Evolutionary conservation across 2,888 invertebrate species (phyloP).

Genomic region (Limnephilus auricula): DNA sequence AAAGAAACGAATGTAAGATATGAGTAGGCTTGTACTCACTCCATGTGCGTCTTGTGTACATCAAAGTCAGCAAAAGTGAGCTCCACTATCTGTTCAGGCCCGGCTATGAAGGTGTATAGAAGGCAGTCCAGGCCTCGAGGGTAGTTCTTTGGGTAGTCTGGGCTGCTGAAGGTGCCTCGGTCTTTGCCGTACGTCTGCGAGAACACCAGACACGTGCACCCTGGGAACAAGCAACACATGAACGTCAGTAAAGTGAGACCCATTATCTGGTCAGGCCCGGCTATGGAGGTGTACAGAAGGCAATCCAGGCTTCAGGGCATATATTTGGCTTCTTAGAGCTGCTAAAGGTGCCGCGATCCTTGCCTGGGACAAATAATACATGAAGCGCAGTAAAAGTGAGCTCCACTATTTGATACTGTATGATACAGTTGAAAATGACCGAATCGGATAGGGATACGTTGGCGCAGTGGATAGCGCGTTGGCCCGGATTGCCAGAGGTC

Average conservation of each 20-base stretch:
- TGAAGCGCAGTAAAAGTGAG: too few relatives aligned
- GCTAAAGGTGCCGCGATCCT: too few relatives aligned
- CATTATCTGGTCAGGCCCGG: too few relatives aligned
- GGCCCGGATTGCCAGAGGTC: too few relatives aligned
- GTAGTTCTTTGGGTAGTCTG: constrained; percentile 89
- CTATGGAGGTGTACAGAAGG: too few relatives aligned
- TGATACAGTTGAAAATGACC: too few relatives aligned
- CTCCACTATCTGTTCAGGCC: constrained; percentile 88
- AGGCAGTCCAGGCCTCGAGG: constrained; percentile 87
- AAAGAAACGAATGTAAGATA: background rate
- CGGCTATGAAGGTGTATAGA: constrained; percentile 89
- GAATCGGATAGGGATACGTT: too few relatives aligned
- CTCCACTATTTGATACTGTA: too few relatives aligned
- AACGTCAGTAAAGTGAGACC: background rate
- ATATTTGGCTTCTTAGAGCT: too few relatives aligned
- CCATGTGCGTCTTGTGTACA: constrained; percentile 81
- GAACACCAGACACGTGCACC: constrained; percentile 90
- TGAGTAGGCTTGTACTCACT: constrained; percentile 78
- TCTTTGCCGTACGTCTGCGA: constrained; percentile 88
- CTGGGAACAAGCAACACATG: constrained; percentile 73
- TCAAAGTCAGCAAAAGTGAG: constrained; percentile 89
- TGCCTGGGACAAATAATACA: too few relatives aligned
- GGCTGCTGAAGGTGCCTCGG: constrained; percentile 89
- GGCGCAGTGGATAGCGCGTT: too few relatives aligned
- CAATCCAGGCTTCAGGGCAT: too few relatives aligned